Base-by-base conservation (phyloP, 2,888 invertebrate genomes). In the Hypomecis punctinalis region DNA sequence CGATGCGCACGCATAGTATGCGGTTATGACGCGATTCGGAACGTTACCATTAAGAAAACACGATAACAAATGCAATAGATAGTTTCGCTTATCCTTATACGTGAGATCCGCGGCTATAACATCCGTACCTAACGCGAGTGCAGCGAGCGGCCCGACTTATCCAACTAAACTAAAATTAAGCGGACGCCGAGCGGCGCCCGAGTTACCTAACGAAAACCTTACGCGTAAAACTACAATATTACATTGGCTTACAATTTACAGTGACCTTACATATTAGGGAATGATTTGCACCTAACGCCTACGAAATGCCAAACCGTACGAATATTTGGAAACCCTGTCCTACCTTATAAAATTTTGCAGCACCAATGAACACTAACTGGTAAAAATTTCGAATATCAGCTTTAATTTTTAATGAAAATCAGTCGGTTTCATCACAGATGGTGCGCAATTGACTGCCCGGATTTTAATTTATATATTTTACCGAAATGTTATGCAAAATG, bases 351-450 rank as follows among this genome's bases (percentile, higher is more conserved):
- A 84, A 83, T 84, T 85, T 84, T 74, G 83, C 83, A 91, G 89
- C 91, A 90, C 89, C 91, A 83, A 81, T 86, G 83, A 86, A 90
- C 88, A 90, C 89, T 82, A 82, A 78, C 72, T 76, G 76, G 76
- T 79, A 76, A 73, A 77, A 79, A 71, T 73, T 75, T 80, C 70
- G 74, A 78, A 80, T 81, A 79, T 70, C 70, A 69, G 70, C 69
- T 54, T 33, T 47, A 45, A 40, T 23, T 60, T 67, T 63, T 61
- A 55, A 47, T 45, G 49, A 63, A 71, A 61, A 71, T 73, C 71
- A 73, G 73, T 73, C 71, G 59, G 60, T 37, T 52, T 53, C 37
- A 72, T 71, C 69, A 73, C 70, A 70, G 67, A 48, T 9, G 63
- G 61, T 67, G 67, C 57, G 63, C 61, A 62, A 64, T 64, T 66